These are phyloP conservation scores for Nothobranchius furzeri DNA, from an alignment of 2,113 vertebrate species.

Conservation along the genomic window DNA sequence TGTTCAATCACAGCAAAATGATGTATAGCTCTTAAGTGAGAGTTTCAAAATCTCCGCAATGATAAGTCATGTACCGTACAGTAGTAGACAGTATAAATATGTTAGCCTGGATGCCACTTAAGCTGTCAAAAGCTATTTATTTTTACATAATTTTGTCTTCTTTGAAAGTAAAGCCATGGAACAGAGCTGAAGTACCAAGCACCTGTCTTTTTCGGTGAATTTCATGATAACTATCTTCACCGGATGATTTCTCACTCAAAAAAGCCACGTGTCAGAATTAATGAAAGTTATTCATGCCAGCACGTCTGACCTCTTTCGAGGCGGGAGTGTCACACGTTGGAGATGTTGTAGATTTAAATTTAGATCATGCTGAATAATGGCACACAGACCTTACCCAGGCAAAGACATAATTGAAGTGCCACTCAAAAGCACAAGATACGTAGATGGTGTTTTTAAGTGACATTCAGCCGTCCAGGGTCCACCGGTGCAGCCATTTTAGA, in stretches of 20 bases:
- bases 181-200: slow-evolving; percentile 32
- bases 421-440: slow-evolving; percentile 48
- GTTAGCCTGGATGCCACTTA: slow-evolving; percentile 36
- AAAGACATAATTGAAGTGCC: slow-evolving; percentile 58
- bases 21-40: slow-evolving; percentile 43
- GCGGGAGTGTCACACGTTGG: slow-evolving; percentile 37
- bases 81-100: slow-evolving; percentile 43
- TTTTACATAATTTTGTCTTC: slow-evolving; percentile 6
- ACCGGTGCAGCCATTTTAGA: slow-evolving; percentile 54
- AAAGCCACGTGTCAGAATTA: slow-evolving; percentile 51
- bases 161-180: slow-evolving; percentile 21
- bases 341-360: slow-evolving; percentile 62
- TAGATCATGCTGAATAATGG: slow-evolving; percentile 59
- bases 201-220: slow-evolving; percentile 13
- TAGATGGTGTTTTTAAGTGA: slow-evolving; percentile 41
- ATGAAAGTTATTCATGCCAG: slow-evolving; percentile 50
- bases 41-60: slow-evolving; percentile 49
- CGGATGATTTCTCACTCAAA: slow-evolving; percentile 39
- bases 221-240: slow-evolving; percentile 32
- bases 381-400: slow-evolving; percentile 23
- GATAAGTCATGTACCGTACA: slow-evolving; percentile 51
- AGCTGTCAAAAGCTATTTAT: slow-evolving; percentile 38
- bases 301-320: slow-evolving; percentile 32
- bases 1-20: slow-evolving; percentile 56
- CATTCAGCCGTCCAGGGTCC: slow-evolving; percentile 34